Evolutionary conservation across 2,888 invertebrate species (phyloP).

Genomic region (Drosophila gaucha): DNA sequence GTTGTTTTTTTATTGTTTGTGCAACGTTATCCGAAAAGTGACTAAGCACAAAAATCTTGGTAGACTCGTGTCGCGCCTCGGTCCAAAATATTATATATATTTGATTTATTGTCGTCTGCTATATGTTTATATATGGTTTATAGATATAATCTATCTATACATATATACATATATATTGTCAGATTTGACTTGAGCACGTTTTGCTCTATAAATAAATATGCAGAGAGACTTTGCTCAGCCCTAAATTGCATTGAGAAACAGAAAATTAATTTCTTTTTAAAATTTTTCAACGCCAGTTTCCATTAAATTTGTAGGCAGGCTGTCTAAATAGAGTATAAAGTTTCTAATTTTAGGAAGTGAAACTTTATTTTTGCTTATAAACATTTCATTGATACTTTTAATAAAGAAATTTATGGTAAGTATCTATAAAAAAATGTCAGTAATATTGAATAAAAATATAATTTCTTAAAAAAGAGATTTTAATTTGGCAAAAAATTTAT

Average conservation of each 20-base stretch:
- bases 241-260: background rate
- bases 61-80: conserved; percentile 11
- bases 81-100: conserved; percentile 9
- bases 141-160: conserved; percentile 3
- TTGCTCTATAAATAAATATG: conserved; percentile 9
- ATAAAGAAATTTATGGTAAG: no score
- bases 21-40: conserved; percentile 29
- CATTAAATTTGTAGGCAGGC: background rate
- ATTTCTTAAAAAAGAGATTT: no score
- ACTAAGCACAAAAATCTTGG: conserved; percentile 25
- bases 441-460: no score
- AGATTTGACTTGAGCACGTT: conserved; percentile 31
- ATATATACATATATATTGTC: background rate
- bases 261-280: background rate
- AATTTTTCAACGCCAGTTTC: no score
- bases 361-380: no score
- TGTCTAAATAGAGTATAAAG: background rate
- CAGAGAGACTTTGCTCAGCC: conserved; percentile 1
- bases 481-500: no score
- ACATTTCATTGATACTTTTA: no score
- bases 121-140: conserved; percentile 10
- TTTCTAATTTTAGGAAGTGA: no score
- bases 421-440: no score
- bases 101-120: conserved; percentile 20
- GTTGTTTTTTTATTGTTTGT: conserved; percentile 19